Evolutionary conservation across 2,888 invertebrate species (phyloP).

Genomic region (Polydrusus tereticollis): DNA sequence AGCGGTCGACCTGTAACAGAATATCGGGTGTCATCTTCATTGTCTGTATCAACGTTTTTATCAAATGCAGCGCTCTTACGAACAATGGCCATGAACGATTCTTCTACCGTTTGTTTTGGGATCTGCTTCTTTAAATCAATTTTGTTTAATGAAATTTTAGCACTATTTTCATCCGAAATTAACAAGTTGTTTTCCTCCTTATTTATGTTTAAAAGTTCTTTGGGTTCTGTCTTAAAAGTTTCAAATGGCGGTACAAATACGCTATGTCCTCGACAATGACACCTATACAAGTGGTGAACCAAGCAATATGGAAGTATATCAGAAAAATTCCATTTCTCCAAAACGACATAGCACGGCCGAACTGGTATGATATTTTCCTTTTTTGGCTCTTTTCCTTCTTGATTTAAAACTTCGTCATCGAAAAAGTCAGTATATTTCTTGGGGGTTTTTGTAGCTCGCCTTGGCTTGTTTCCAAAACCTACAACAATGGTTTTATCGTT

Average conservation of each 20-base stretch:
- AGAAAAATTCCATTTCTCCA: constrained; percentile 51
- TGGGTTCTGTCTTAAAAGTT: not conserved
- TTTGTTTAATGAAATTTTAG: not conserved
- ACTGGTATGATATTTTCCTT: constrained; percentile 4
- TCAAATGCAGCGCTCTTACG: not conserved
- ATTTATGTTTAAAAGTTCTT: not conserved
- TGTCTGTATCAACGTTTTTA: not conserved
- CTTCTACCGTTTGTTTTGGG: constrained; percentile 6
- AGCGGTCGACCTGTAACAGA: constrained; percentile 19
- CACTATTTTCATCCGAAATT: not conserved
- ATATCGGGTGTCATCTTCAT: not conserved
- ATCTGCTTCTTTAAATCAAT: not conserved
- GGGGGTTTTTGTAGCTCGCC: constrained; percentile 73
- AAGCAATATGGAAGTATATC: constrained; percentile 76
- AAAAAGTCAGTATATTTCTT: constrained; percentile 74
- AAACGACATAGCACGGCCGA: constrained; percentile 43
- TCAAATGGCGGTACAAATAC: not conserved
- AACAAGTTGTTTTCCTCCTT: not conserved
- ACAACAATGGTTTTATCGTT: constrained; percentile 76
- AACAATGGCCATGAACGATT: constrained; percentile 19
- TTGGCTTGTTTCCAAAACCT: constrained; percentile 70
- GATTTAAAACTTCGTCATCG: constrained; percentile 52
- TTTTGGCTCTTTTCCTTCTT: constrained; percentile 40
- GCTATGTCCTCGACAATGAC: constrained; percentile 72
- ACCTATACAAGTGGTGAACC: constrained; percentile 76